Conservation (phyloP, 2,888 invertebrate species). For the Cheilosia impressa region DNA sequence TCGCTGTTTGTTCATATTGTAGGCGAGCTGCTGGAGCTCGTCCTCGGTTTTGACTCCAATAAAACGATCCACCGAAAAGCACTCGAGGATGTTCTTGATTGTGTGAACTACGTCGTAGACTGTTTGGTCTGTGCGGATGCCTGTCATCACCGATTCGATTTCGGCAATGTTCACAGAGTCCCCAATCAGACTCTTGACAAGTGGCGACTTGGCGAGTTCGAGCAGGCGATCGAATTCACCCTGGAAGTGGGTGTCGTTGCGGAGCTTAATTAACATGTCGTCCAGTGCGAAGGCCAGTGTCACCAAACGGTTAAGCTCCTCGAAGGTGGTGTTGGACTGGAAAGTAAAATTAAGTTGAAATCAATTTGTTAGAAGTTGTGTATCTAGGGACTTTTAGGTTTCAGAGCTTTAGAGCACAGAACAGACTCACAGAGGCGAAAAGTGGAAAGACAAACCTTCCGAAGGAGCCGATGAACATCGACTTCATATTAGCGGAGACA, state of each 20-base stretch:
- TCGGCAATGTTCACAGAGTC: constrained; percentile 80
- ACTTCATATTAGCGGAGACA: too few species aligned
- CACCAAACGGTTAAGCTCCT: constrained; percentile 84
- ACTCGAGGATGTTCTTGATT: constrained; percentile 86
- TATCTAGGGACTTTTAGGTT: too few species aligned
- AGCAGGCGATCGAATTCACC: constrained; percentile 80
- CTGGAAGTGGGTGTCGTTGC: constrained; percentile 80
- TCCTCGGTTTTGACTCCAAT: constrained; percentile 84
- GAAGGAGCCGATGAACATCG: too few species aligned
- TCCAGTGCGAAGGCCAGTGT: constrained; percentile 79
- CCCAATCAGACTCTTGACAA: constrained; percentile 81
- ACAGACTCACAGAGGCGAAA: too few species aligned
- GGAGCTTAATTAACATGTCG: constrained; percentile 80
- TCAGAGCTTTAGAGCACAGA: too few species aligned
- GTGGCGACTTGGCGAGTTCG: constrained; percentile 80
- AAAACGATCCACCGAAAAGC: constrained; percentile 87
- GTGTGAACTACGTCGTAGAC: constrained; percentile 85
- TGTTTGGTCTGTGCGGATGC: constrained; percentile 81
- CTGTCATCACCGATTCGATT: constrained; percentile 79
- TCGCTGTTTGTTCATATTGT: constrained; percentile 85
- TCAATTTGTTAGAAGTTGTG: background rate
- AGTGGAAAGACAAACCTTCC: too few species aligned
- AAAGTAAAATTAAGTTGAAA: constrained; percentile 30
- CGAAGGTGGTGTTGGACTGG: constrained; percentile 86
- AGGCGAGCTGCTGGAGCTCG: constrained; percentile 86